Percentiles rank a stretch among this genome's conserved stretches.
These are phyloP conservation scores for Morpho helenor DNA, from an alignment of 2,888 invertebrate species.

Conservation along the genomic window DNA sequence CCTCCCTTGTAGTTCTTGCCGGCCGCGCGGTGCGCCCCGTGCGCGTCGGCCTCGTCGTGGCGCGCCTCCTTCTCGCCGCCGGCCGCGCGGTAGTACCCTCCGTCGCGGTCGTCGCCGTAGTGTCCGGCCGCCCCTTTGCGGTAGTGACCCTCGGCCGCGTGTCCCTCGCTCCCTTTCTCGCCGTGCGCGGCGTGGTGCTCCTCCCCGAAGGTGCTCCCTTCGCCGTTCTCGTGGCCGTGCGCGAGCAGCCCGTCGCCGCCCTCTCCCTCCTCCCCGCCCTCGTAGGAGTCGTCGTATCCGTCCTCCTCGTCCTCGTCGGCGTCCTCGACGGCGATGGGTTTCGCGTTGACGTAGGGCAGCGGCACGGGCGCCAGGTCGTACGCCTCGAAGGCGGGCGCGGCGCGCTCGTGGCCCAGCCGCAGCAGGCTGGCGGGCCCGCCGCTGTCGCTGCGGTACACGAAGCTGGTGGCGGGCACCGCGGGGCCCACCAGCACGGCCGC, in stretches of 20 bases:
- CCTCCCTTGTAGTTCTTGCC: conserved; percentile 77
- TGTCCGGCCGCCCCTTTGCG: conserved; percentile 78
- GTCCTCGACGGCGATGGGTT: conserved; percentile 52
- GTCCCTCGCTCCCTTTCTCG: conserved; percentile 78
- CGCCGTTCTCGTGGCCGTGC: conserved; percentile 53
- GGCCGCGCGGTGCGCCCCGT: conserved; percentile 75
- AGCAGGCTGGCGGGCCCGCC: conserved; percentile 68
- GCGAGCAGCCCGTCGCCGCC: conserved; percentile 37
- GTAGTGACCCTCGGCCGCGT: conserved; percentile 70
- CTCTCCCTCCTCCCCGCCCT: conserved; percentile 26
- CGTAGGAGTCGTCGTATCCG: conserved; percentile 43
- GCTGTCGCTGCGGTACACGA: conserved; percentile 73
- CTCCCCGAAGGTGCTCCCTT: conserved; percentile 68
- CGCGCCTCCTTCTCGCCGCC: conserved; percentile 77
- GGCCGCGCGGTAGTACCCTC: conserved; percentile 73
- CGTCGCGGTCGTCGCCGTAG: conserved; percentile 73
- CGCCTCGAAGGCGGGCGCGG: conserved; percentile 47
- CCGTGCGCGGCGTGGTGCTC: conserved; percentile 73
- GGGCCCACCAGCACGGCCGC: conserved; percentile 57
- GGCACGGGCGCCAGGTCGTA: conserved; percentile 55
- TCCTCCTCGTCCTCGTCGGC: conserved; percentile 52
- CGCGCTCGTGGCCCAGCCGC: conserved; percentile 56
- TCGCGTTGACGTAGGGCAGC: conserved; percentile 56
- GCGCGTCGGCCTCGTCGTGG: conserved; percentile 73
- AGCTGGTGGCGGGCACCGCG: conserved; percentile 74